Evolutionary conservation across 2,888 invertebrate species (phyloP), one percentile per base, ranked within the genome.

Genomic region (Polyploca ridens): DNA sequence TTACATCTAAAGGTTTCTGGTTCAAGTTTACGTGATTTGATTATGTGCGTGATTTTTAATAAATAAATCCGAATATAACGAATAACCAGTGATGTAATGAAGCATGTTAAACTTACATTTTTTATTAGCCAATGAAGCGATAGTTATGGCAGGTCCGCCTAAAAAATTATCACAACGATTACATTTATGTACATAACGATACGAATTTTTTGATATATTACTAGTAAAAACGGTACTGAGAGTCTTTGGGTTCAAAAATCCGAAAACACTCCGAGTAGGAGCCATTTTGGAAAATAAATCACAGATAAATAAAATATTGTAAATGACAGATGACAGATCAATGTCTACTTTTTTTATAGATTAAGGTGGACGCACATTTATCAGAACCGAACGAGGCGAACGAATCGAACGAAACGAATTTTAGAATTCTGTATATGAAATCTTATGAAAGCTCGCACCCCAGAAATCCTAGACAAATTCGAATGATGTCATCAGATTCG

Each of bases 211-310:
- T 64, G 90, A 88, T 75, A 94, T 83, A 82, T 90, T 93, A 74
- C 88, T 93, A 71, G 88, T 89, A 81, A 94, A 90, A 78, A 94
- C 89, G 68, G 92, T 88, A 85, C 91, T 93, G 79, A 95, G 82
- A 75, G 95, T 94, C 93, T 94, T 95, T 71, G 93, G 90, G 84
- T 93, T 94, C 77, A 95, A 94, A 91, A 95, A 92, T 79, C 95
- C 95, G 79, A 95, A 90, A 85, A 95, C 89, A 91, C 93, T 95
- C 91, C 95, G 94, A 70, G 94, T 94, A 75, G 95, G 94, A 89
- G 95, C 95, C 95, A 95, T 95, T 87, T 92, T 94, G 78, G 79
- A 85, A 84, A 86, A 85, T 79, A 81, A 76, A 75, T 73, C 75
- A 78, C 78, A 79, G 74, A 67, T 63, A 27, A 65, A 66, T 64